Base-by-base conservation (phyloP, 1,140 invertebrate genomes). In the Drosophila pandora region DNA sequence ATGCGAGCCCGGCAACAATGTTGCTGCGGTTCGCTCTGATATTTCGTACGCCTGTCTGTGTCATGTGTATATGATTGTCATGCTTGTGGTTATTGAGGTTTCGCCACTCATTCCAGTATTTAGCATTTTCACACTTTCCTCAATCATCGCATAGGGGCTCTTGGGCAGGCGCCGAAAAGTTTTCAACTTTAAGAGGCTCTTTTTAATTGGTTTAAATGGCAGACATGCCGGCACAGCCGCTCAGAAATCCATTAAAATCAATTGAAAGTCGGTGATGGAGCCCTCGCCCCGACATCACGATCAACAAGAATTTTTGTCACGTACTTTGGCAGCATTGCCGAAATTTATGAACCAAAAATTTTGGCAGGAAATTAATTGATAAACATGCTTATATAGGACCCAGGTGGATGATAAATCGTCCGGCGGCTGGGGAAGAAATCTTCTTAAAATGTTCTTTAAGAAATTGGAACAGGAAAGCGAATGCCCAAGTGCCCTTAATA, bases 121-220 rank as follows among this genome's bases (percentile, higher is more conserved):
- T 68, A 49, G 41, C 50, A 62, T 71, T 50, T 54, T 69, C 67
- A 70, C 67, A 70, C 67, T 49, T 39, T 67, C 10, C 5, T 47
- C 62, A 69, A 67, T 69, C 50, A 48, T 47, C 64, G 22, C 25
- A 43, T 17, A 50, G 32, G 45, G 30, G 41, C 41, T 21, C 41
- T 21, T 3, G 22, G 17, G 0, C 28, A 12, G 41, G 13, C 8
- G 3, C 3, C 34, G 23, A 17, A 60, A 67, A 69, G 30, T 49
- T 49, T 48, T 12, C 13, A 22, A 53, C 13, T 53, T 21, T 32
- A 28, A 45, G 21, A 6, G 41, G 9, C 34, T 28, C 64, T 78
- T 84, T 84, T 79, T 79, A 83, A 84, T 83, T 84, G 79, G 64
- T 84, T 83, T 83, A 79, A 70, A 63, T 76, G 70, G 64, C 76